phyloP scores from a whole-genome alignment of 2,113 vertebrate genomes.

The Columba livia region DNA sequence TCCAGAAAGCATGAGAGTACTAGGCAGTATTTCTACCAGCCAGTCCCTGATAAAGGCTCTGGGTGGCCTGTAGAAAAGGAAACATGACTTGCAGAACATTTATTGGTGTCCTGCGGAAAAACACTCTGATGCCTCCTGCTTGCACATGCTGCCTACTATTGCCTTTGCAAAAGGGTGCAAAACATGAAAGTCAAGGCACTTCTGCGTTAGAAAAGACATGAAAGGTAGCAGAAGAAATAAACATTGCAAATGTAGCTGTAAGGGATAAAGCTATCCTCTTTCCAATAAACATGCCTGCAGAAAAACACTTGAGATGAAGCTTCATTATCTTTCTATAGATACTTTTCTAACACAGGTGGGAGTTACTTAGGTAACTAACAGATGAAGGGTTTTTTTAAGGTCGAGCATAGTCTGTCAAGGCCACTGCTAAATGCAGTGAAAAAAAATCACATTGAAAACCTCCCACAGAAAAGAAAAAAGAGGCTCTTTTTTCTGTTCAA shows the following conservation, averaged over 20 bases:
- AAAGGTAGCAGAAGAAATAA: neutral
- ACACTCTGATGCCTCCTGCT: neutral
- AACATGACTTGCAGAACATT: neutral
- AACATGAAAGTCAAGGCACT: neutral
- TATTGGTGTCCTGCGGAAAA: neutral
- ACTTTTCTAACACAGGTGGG: slow-evolving; percentile 26
- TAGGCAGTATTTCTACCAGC: neutral
- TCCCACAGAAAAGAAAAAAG: neutral
- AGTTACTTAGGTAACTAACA: slow-evolving; percentile 7
- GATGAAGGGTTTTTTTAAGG: slow-evolving; percentile 34
- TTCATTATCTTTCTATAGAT: slow-evolving; percentile 15
- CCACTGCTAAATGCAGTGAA: neutral
- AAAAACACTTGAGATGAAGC: slow-evolving; percentile 25
- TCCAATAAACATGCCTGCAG: neutral
- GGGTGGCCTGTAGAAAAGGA: neutral
- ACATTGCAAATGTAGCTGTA: neutral
- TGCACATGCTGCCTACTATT: accelerated
- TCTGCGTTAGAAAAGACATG: neutral
- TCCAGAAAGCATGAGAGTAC: neutral
- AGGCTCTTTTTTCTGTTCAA: neutral
- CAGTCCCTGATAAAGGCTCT: neutral
- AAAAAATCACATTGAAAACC: neutral
- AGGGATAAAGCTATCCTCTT: neutral
- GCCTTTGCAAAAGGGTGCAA: neutral
- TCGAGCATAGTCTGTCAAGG: slow-evolving; percentile 3